These are phyloP conservation scores for Nesometra sesokonis DNA, from an alignment of 35 echinoderm and acorn worm species.

Conservation along the genomic window DNA sequence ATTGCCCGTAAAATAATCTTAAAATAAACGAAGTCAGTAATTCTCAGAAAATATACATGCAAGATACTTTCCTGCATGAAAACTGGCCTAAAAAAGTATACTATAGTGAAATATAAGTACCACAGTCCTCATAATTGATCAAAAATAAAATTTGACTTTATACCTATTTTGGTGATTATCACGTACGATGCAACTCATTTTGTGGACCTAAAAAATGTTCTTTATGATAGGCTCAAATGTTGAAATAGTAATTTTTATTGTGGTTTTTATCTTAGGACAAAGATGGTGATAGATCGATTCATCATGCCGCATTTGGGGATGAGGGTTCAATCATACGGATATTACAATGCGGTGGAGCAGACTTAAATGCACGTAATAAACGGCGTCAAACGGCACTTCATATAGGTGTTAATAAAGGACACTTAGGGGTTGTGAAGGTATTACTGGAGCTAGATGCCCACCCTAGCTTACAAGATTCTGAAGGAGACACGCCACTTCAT, in stretches of 20 bases:
- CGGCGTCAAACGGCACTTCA: conserved; percentile 95
- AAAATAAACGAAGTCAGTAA: no score
- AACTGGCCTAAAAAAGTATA: no score
- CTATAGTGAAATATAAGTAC: no score
- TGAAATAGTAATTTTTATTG: background rate
- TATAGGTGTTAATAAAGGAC: conserved; percentile 98
- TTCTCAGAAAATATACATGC: no score
- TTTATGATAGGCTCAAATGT: no score
- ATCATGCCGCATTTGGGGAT: conserved; percentile 95
- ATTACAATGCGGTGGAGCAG: conserved; percentile 62
- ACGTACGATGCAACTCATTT: no score
- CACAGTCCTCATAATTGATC: no score
- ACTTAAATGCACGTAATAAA: conserved; percentile 95
- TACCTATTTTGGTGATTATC: no score
- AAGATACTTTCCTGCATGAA: no score
- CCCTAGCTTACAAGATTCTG: conserved; percentile 88
- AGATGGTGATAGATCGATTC: conserved; percentile 91
- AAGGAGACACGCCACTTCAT: conserved; percentile 92
- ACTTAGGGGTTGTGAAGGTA: conserved; percentile 88
- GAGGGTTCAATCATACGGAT: conserved; percentile 83
- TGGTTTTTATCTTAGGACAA: conserved; percentile 53
- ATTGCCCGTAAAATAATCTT: no score
- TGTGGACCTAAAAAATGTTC: no score
- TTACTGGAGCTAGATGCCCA: conserved; percentile 69
- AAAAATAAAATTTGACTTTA: no score